Base-by-base conservation (phyloP, 2,113 vertebrate species). In the Tonatia bakeri region DNA sequence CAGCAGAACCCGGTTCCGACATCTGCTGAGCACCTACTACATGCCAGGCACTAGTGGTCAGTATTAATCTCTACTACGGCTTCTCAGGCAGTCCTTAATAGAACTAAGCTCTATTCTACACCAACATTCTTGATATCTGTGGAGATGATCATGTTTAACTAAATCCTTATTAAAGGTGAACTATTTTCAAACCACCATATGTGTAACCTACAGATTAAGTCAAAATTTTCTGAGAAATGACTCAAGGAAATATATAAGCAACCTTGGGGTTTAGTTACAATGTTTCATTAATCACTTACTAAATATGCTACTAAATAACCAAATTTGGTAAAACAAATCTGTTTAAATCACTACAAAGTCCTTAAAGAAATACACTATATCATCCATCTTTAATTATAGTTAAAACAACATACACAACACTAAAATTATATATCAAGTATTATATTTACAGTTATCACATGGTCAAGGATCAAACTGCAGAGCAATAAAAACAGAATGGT, bases 241-340 rank as follows among this genome's bases (percentile, higher is more conserved):
- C 22, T 83, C 69, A 47, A 89, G 50, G n/a, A 91, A 89, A 86
- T 31, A 14, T 65, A 72, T 72, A 77, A 88, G 45, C 10, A 82
- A 89, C 16, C 22, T 75, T 89, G 67, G 10, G 40, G 26, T 90
- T 84, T 90, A 50, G 54, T 89, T 96, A 93, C 88, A 70, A 76
- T 31, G 92, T 31, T 47, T 87, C 80, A 91, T 70, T 85, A 80
- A 7, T 5, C 45, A 84, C 16, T 87, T 94, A 87, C 13, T 73
- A 94, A 72, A 70, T 82, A 81, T 38, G 83, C 22, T 40, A 59
- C 40, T 73, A 85, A 91, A 54, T 50, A 87, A 67, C 50, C n/a
- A 84, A 93, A 83, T 77, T 82, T 6, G 7, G 14, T 22, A 93
- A 94, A 95, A 88, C 40, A 87, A 90, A 54, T 28, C 47, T 91